phyloP scores from a whole-genome alignment of 1,140 invertebrate genomes.

The Microplitis mediator region DNA sequence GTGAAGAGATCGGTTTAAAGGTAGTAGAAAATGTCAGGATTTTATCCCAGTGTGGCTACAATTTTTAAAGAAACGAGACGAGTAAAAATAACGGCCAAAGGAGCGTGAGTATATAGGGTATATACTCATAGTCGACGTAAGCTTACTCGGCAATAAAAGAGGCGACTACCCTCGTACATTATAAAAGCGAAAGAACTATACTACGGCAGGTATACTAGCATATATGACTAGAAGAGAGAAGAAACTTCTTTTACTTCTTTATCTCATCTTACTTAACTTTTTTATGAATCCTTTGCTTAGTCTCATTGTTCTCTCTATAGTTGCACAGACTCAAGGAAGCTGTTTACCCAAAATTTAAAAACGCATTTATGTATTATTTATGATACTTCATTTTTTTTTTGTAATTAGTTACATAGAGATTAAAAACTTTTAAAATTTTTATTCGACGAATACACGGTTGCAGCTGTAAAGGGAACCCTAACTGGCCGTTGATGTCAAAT shows the following conservation, averaged over 20 bases:
- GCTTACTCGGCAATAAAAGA: conserved; percentile 29
- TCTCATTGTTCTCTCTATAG: conserved; percentile 19
- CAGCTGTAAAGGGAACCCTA: background rate
- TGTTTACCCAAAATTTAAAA: conserved; percentile 15
- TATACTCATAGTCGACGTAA: background rate
- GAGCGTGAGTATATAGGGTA: background rate
- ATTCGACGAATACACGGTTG: too few relatives aligned
- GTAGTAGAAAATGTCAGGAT: background rate
- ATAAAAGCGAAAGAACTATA: conserved; percentile 1
- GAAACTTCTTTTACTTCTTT: background rate
- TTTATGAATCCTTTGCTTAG: conserved; percentile 2
- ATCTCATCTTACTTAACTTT: background rate
- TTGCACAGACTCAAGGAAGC: conserved; percentile 8
- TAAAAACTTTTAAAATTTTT: background rate
- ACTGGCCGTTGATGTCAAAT: background rate
- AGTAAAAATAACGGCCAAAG: background rate
- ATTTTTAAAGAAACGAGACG: conserved; percentile 10
- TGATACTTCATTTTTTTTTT: background rate
- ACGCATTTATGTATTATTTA: conserved; percentile 2
- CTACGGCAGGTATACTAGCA: background rate
- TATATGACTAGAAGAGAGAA: conserved; percentile 1
- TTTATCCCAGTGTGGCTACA: conserved; percentile 16
- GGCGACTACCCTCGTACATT: conserved; percentile 19
- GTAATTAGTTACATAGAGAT: background rate
- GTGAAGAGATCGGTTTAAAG: background rate